These are phyloP conservation scores for Exaiptasia diaphana DNA, from an alignment of 64 coral and sea anemone species.

Conservation along the genomic window DNA sequence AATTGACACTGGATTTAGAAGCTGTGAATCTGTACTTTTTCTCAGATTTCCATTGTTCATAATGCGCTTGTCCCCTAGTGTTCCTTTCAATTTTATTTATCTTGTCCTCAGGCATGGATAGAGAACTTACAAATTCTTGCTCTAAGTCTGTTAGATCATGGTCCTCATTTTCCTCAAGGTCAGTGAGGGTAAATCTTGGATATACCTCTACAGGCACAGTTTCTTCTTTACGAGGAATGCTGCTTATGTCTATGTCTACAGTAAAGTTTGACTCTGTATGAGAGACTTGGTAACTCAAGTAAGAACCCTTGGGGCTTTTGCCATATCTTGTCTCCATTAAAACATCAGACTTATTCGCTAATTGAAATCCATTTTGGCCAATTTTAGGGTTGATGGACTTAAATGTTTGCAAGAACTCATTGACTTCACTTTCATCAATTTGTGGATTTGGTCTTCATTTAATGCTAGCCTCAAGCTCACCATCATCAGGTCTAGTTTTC, in stretches of 20 bases:
- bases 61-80: slow-evolving; percentile 5
- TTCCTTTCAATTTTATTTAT: slow-evolving; percentile 25
- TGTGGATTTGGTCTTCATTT: slow-evolving; percentile 22
- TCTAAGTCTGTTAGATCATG: slow-evolving; percentile 19
- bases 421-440: not conserved
- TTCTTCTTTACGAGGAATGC: not conserved
- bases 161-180: not conserved
- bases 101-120: slow-evolving; percentile 12
- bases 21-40: slow-evolving; percentile 31
- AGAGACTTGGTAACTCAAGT: not conserved
- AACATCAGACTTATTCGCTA: not conserved
- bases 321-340: slow-evolving; percentile 21
- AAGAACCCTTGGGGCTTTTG: slow-evolving; percentile 7
- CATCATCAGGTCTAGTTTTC: slow-evolving; percentile 28
- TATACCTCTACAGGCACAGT: not conserved
- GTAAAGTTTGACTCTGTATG: slow-evolving; percentile 6
- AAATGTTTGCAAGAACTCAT: no score
- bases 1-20: slow-evolving; percentile 24
- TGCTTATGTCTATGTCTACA: slow-evolving; percentile 12
- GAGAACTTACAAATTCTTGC: slow-evolving; percentile 26
- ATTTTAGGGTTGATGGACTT: slow-evolving; percentile 29
- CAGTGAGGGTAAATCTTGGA: slow-evolving; percentile 40
- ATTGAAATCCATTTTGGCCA: not conserved
- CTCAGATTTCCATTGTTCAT: slow-evolving; percentile 34
- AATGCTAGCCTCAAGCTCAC: not conserved